A percentile compares a stretch with the other conserved stretches of the same genome.
These are phyloP conservation scores for Chrysemys picta DNA, from an alignment of 2,113 vertebrate species.

Conservation along the genomic window DNA sequence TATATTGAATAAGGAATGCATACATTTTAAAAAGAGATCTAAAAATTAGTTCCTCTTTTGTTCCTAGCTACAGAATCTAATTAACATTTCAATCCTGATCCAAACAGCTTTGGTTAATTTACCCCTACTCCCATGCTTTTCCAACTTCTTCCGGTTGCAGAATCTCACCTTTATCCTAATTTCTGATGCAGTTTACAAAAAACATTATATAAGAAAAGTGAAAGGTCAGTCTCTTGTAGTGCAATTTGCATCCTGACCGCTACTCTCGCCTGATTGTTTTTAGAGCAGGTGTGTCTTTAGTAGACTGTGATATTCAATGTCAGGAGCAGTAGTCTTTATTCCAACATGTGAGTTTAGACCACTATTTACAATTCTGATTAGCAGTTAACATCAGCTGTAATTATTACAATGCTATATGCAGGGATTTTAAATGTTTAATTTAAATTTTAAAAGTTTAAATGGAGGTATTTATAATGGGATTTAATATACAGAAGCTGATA, in stretches of 20 bases:
- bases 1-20: neutral
- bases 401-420: neutral
- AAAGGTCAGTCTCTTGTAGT: conserved; percentile 10
- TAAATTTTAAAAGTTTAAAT: neutral
- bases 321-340: neutral
- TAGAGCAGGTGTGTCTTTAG: neutral
- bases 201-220: neutral
- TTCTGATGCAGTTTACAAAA: neutral
- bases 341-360: neutral
- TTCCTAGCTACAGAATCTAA: neutral
- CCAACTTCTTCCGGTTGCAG: neutral
- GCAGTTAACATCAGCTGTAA: neutral
- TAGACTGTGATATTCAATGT: neutral
- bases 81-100: neutral
- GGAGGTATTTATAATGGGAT: neutral
- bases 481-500: neutral
- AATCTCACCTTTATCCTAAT: conserved; percentile 3
- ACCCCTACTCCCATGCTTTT: neutral
- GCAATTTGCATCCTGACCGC: conserved; percentile 39
- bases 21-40: neutral
- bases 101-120: neutral
- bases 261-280: conserved; percentile 36
- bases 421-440: neutral
- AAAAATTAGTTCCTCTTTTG: neutral
- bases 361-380: conserved; percentile 12